phyloP scores from a whole-genome alignment of 1,140 invertebrate genomes.

The Panulirus ornatus region DNA sequence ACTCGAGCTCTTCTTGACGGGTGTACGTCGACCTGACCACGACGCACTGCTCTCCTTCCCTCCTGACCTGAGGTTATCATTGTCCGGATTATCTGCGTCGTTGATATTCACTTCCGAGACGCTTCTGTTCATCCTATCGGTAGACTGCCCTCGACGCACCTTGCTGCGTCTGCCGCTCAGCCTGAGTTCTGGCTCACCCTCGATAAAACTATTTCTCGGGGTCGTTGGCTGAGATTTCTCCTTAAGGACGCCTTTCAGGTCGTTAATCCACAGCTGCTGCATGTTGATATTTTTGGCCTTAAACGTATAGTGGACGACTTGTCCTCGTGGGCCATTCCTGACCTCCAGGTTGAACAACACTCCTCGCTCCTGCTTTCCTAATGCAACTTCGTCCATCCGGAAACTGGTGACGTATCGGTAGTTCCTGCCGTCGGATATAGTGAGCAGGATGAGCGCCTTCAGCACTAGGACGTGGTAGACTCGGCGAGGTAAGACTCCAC shows the following conservation, averaged over 20 bases:
- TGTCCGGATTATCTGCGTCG: conserved; percentile 11
- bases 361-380: conserved; percentile 62
- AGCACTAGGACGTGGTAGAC: conserved; percentile 61
- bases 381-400: conserved; percentile 64
- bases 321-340: conserved; percentile 58
- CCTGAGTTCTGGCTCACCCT: conserved; percentile 13
- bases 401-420: conserved; percentile 64
- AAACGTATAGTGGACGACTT: conserved; percentile 30
- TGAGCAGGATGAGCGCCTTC: conserved; percentile 51
- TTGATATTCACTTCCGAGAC: conserved; percentile 1
- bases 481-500: conserved; percentile 51
- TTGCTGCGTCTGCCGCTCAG: conserved; percentile 18
- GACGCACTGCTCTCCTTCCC: conserved; percentile 17
- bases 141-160: conserved; percentile 44
- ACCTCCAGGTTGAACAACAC: conserved; percentile 55
- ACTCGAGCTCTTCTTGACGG: conserved; percentile 44
- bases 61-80: conserved; percentile 8
- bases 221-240: conserved; percentile 27
- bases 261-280: conserved; percentile 70
- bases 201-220: conserved; percentile 55
- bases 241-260: conserved; percentile 42
- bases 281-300: conserved; percentile 68
- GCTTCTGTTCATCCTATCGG: conserved; percentile 25
- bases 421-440: conserved; percentile 47
- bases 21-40: conserved; percentile 1